These are phyloP conservation scores for Thripadectes ignobilis DNA, from an alignment of 2,797 vertebrate genomes.

Conservation along the genomic window DNA sequence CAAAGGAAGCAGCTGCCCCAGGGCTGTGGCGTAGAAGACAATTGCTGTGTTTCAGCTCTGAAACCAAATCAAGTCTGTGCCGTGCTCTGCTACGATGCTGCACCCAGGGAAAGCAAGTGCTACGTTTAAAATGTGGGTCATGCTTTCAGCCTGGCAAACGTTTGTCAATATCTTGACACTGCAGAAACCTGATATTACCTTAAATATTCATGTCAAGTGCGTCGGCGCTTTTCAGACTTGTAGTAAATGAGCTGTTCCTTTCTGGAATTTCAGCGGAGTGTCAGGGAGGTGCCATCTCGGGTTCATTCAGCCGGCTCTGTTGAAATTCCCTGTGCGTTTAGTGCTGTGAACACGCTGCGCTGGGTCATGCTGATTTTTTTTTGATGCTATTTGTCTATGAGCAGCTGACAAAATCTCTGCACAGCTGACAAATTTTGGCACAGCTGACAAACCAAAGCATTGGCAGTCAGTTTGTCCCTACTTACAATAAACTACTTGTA, in stretches of 20 bases:
- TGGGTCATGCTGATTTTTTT: background rate
- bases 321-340: background rate
- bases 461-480: background rate
- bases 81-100: background rate
- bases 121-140: background rate
- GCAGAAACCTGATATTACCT: background rate
- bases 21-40: background rate
- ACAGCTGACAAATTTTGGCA: slow-evolving; percentile 9
- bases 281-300: background rate
- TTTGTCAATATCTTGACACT: background rate
- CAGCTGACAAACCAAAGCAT: background rate
- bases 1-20: slow-evolving; percentile 49
- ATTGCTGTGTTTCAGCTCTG: slow-evolving; percentile 23
- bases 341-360: background rate
- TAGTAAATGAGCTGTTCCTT: background rate
- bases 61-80: background rate
- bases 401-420: slow-evolving; percentile 17
- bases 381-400: background rate
- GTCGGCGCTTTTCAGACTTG: background rate
- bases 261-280: background rate
- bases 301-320: background rate
- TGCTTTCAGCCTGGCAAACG: background rate
- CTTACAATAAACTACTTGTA: slow-evolving; percentile 1
- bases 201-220: background rate
- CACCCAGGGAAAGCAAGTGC: background rate